Conservation (phyloP, 2,888 invertebrate genomes). For the Gymnosoma rotundatum region DNA sequence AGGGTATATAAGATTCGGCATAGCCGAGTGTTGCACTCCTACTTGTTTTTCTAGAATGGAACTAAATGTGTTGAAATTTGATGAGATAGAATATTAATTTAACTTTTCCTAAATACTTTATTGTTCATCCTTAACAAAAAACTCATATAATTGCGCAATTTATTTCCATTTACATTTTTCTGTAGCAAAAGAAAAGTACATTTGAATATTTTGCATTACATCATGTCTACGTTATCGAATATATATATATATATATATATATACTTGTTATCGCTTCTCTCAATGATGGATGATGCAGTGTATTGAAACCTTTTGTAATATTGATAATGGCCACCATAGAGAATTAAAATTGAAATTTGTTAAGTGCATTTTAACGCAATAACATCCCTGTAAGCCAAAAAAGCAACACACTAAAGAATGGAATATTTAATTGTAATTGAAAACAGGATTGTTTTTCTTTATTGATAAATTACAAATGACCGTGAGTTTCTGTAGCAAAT, state of each 20-base stretch:
- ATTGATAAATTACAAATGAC: constrained; percentile 4
- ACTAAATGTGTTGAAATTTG: too few relatives aligned
- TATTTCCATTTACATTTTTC: too few relatives aligned
- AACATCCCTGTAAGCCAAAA: constrained; percentile 9
- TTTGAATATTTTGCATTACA: not conserved
- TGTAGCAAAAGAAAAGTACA: too few relatives aligned
- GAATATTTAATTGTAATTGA: not conserved
- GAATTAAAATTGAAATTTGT: constrained; percentile 35
- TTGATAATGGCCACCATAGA: constrained; percentile 25
- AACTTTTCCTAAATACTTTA: too few relatives aligned
- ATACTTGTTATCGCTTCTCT: too few relatives aligned
- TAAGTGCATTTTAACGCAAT: constrained; percentile 25
- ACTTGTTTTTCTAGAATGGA: too few relatives aligned
- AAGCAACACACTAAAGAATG: not conserved
- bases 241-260: too few relatives aligned
- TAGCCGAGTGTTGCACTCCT: too few relatives aligned
- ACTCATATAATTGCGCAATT: too few relatives aligned
- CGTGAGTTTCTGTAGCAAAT: constrained; percentile 3
- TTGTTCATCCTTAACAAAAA: too few relatives aligned
- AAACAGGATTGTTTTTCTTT: not conserved
- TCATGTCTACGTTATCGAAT: not conserved
- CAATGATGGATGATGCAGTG: constrained; percentile 34
- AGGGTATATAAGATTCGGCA: too few relatives aligned
- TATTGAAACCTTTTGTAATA: constrained; percentile 27
- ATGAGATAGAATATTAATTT: too few relatives aligned